A percentile compares a stretch with the other conserved stretches of the same genome.
phyloP scores from a whole-genome alignment of 2,113 vertebrate genomes.

The Cavia aperea region DNA sequence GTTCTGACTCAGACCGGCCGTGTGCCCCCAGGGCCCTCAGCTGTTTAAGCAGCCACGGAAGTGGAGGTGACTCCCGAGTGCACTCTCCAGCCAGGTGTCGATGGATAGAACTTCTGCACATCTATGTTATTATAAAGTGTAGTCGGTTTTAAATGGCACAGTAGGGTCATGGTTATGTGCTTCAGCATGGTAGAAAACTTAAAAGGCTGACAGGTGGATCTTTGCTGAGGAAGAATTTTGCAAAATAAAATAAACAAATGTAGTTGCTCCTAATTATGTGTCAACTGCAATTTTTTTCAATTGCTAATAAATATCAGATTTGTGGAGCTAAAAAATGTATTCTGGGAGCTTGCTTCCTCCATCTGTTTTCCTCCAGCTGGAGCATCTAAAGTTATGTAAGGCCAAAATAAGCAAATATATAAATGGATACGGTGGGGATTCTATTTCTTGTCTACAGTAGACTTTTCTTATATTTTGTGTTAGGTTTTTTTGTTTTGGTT shows the following conservation, averaged over 20 bases:
- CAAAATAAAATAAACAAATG: background rate
- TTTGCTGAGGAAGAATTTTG: background rate
- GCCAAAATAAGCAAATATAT: background rate
- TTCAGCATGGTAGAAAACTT: background rate
- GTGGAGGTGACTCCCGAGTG: background rate
- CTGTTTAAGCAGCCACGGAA: background rate
- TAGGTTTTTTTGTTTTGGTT: too few relatives aligned
- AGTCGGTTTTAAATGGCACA: background rate
- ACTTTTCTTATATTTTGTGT: background rate
- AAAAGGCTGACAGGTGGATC: background rate
- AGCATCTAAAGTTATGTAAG: background rate
- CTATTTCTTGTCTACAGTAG: background rate
- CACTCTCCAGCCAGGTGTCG: background rate
- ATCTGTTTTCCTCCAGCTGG: background rate
- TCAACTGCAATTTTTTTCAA: background rate
- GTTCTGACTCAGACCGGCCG: background rate
- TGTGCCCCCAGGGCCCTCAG: background rate
- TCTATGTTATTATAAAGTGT: background rate
- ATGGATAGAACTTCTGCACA: background rate
- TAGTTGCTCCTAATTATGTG: background rate
- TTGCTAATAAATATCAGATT: constrained; percentile 15
- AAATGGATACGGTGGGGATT: background rate
- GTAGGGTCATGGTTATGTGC: background rate
- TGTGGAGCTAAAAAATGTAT: background rate
- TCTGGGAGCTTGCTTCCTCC: background rate